Evolutionary conservation across 2,888 invertebrate genomes (phyloP), one percentile per base, ranked within the genome.

Genomic region (Timandra comae): DNA sequence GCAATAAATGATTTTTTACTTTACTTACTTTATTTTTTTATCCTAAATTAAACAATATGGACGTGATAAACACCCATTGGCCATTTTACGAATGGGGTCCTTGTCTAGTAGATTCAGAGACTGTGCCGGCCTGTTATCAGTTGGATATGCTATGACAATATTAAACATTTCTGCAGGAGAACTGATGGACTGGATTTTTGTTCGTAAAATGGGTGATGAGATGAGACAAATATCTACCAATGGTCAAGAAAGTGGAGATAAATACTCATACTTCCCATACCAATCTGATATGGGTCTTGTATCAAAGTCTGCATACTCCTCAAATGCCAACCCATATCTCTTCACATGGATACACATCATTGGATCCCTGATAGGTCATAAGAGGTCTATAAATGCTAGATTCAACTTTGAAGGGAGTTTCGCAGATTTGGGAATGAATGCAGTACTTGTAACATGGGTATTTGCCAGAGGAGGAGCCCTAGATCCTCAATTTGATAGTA

Each of bases 221-320:
- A 3, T 22, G 4, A 1, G n/a, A 3, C n/a, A 9, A 22, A 22
- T 22, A n/a, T n/a, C 22, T 1, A 22, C n/a, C 3, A 3, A 7
- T 6, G 22, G 7, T n/a, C 6, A 22, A n/a, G 22, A 22, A 22
- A 22, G n/a, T 22, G 22, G 22, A n/a, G 6, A 22, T 3, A 7
- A 22, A n/a, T n/a, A 29, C 12, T 29, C 29, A 3, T 29, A 29
- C 7, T 29, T 29, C 21, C 29, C 22, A 0, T 29, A 29, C 7
- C 29, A 29, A 12, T 29, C 29, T 6, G 29, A 29, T 12, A 7
- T 29, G 4, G 29, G 12, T 3, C 22, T 29, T 2, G 22, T 29
- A 4, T 8, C 2, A 5, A 22, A 8, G 8, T 22, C 12, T 1
- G 29, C 22, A 2, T 29, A 29, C 12, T 29, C 23, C 7, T 29